A percentile compares a stretch with the other conserved stretches of the same genome.
Conservation (phyloP, 2,113 vertebrate species). For the Cichladusa arquata region DNA sequence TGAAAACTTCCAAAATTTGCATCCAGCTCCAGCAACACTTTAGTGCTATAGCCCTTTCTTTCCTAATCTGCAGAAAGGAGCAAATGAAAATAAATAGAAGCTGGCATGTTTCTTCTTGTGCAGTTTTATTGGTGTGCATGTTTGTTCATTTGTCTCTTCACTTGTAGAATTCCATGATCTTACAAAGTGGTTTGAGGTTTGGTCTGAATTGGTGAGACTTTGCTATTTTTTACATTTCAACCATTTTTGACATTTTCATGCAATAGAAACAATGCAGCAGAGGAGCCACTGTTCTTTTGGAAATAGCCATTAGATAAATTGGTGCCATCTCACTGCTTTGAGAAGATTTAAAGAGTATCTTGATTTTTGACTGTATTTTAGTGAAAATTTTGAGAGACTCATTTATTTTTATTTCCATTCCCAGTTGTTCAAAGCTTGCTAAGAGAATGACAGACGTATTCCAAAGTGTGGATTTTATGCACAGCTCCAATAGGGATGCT, state of each 20-base stretch:
- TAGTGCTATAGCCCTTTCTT: neutral
- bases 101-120: slow-evolving; percentile 55
- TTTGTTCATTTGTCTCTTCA: slow-evolving; percentile 50
- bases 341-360: neutral
- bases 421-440: neutral
- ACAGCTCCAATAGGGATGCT: neutral
- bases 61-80: neutral
- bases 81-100: slow-evolving; percentile 42
- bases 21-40: neutral
- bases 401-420: neutral
- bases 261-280: neutral
- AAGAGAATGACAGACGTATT: neutral
- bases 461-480: neutral
- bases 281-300: neutral
- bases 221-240: slow-evolving; percentile 14
- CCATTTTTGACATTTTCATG: slow-evolving; percentile 16
- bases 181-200: slow-evolving; percentile 46
- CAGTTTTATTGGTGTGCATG: slow-evolving; percentile 53
- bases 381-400: neutral
- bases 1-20: neutral
- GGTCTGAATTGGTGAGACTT: slow-evolving; percentile 21
- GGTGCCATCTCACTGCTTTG: neutral
- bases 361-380: neutral
- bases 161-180: slow-evolving; percentile 59
- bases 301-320: neutral